Evolutionary conservation across 2,797 vertebrate genomes (phyloP).

Genomic region (Aeoliscus strigatus): DNA sequence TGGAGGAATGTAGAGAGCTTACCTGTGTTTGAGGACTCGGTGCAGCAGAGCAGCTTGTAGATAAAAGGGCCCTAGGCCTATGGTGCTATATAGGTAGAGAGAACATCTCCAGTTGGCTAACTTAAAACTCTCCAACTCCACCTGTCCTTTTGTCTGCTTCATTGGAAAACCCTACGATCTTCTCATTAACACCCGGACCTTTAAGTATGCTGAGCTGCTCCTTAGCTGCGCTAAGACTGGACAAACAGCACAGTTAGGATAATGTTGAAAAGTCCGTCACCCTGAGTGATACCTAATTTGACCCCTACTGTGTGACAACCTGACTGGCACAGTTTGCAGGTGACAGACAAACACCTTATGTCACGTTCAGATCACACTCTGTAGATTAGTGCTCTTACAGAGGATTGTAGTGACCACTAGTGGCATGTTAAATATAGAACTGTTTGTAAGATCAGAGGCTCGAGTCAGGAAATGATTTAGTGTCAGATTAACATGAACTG

Average conservation of each 20-base stretch:
- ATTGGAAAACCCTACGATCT: conserved; percentile 47
- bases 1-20: conserved; percentile 50
- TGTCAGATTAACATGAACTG: no score
- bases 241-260: conserved; percentile 28
- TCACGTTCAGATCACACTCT: conserved; percentile 34
- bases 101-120: conserved; percentile 61
- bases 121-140: conserved; percentile 46
- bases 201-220: conserved; percentile 59
- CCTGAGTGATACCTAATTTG: conserved; percentile 24
- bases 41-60: conserved; percentile 49
- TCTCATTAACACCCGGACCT: conserved; percentile 57
- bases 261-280: conserved; percentile 30
- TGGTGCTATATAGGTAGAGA: conserved; percentile 38
- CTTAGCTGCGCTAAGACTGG: conserved; percentile 53
- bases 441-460: not conserved
- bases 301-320: conserved; percentile 39
- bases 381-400: conserved; percentile 29
- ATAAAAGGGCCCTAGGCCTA: conserved; percentile 40
- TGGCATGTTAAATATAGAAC: conserved; percentile 15
- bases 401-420: conserved; percentile 34
- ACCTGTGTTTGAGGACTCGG: conserved; percentile 49
- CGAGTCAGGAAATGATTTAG: not conserved
- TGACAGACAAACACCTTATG: conserved; percentile 62
- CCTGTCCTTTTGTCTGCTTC: conserved; percentile 53
- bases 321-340: conserved; percentile 34